These are phyloP conservation scores for Salticus scenicus DNA, from an alignment of 2,888 invertebrate genomes.

Conservation along the genomic window DNA sequence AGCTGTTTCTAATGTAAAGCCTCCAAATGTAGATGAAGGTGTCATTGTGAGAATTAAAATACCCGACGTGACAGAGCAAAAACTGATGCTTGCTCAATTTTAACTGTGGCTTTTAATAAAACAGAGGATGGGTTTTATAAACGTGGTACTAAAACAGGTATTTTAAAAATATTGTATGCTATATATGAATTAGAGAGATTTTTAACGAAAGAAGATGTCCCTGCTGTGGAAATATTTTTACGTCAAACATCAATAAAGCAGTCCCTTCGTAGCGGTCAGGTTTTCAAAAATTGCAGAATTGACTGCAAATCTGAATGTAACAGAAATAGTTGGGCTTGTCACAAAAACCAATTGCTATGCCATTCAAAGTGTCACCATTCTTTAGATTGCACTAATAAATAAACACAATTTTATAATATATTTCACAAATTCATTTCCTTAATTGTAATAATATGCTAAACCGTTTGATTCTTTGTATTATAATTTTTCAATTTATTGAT, in stretches of 20 bases:
- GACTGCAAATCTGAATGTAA: slow-evolving; percentile 20
- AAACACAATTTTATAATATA: too few relatives aligned
- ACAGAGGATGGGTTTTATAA: too few relatives aligned
- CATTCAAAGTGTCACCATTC: slow-evolving; percentile 2
- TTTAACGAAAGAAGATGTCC: too few relatives aligned
- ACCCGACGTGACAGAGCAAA: slow-evolving; percentile 25
- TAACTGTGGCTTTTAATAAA: too few relatives aligned
- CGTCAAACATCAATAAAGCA: slow-evolving; percentile 38
- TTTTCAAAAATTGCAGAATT: too few relatives aligned
- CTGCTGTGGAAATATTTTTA: slow-evolving; percentile 29
- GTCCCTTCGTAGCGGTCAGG: slow-evolving; percentile 28
- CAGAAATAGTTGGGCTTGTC: too few relatives aligned
- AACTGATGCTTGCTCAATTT: slow-evolving; percentile 33
- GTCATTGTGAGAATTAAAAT: slow-evolving; percentile 38
- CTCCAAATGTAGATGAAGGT: slow-evolving; percentile 24
- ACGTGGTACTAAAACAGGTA: too few relatives aligned
- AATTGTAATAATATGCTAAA: too few relatives aligned
- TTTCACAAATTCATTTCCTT: too few relatives aligned
- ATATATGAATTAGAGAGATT: slow-evolving; percentile 24
- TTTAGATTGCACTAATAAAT: slow-evolving; percentile 14
- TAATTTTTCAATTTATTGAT: too few relatives aligned
- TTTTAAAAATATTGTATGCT: slow-evolving; percentile 32
- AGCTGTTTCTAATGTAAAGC: slow-evolving; percentile 36
- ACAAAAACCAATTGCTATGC: too few relatives aligned
- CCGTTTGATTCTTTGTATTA: too few relatives aligned